A percentile compares a stretch with the other conserved stretches of the same genome.
phyloP scores from a whole-genome alignment of 2,113 vertebrate genomes.

The Triplophysa dalaica region DNA sequence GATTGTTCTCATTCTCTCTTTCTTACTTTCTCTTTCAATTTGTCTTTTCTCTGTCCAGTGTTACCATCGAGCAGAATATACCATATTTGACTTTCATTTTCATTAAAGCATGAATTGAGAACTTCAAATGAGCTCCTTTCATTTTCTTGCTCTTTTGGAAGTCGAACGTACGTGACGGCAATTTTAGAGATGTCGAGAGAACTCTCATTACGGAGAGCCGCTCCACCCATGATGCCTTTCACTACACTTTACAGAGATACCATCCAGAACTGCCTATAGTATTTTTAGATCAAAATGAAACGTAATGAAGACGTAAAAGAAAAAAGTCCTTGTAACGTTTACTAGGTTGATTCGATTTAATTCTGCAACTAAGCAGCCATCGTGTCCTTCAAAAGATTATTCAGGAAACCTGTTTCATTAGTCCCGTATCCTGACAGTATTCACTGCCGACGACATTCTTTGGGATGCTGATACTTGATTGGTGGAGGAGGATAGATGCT shows the following conservation, averaged over 20 bases:
- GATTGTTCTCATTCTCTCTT: conserved; percentile 24
- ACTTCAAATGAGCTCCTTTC: conserved; percentile 28
- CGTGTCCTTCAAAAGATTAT: not conserved
- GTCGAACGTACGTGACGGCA: conserved; percentile 15
- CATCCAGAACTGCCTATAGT: not conserved
- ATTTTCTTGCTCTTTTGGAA: conserved; percentile 28
- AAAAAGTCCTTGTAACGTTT: not conserved
- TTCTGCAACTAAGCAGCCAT: not conserved
- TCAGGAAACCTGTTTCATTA: conserved; percentile 17
- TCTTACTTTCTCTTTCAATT: not conserved
- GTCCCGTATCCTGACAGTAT: not conserved
- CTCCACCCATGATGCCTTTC: conserved; percentile 29
- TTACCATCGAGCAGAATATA: conserved; percentile 17
- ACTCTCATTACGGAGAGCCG: conserved; percentile 25
- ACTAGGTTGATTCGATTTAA: not conserved
- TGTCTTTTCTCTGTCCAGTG: conserved; percentile 1
- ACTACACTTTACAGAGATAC: not conserved
- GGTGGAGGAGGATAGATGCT: conserved; percentile 7
- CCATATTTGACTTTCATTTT: conserved; percentile 30
- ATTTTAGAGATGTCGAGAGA: conserved; percentile 2
- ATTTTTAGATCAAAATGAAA: conserved; percentile 17
- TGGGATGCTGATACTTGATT: conserved; percentile 13
- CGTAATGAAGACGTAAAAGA: conserved; percentile 5
- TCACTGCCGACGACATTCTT: not conserved
- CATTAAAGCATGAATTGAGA: conserved; percentile 9